These are phyloP conservation scores for Hydrochoerus hydrochaeris DNA, from an alignment of 2,113 vertebrate genomes.

Conservation along the genomic window DNA sequence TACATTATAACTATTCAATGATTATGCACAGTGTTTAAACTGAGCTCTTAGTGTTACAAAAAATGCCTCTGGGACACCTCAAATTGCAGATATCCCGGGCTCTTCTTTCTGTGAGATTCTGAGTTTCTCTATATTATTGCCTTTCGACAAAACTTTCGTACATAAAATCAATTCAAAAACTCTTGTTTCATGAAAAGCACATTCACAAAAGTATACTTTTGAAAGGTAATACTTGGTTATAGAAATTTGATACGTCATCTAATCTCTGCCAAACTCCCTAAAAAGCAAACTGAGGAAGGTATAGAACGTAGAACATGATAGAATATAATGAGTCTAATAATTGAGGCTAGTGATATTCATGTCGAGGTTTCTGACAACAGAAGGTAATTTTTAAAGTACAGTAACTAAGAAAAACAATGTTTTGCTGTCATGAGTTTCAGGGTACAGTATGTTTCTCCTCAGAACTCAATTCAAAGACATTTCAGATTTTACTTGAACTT, in stretches of 20 bases:
- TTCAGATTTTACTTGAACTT: neutral
- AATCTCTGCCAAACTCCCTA: neutral
- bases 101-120: constrained; percentile 49
- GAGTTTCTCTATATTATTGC: constrained; percentile 31
- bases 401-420: neutral
- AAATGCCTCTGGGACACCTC: constrained; percentile 21
- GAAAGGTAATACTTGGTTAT: neutral
- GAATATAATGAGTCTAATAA: neutral
- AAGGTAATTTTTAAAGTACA: neutral
- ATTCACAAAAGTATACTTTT: neutral
- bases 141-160: constrained; percentile 46
- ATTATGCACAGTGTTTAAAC: constrained; percentile 50
- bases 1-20: constrained; percentile 49
- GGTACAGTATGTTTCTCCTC: neutral
- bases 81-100: neutral
- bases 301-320: neutral
- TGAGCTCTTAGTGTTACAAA: neutral
- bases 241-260: neutral
- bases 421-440: neutral
- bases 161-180: constrained; percentile 26
- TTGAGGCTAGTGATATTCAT: neutral
- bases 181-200: constrained; percentile 13
- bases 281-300: neutral
- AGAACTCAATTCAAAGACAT: neutral
- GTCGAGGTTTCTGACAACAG: neutral